Percentiles rank a stretch among this genome's conserved stretches.
These are phyloP conservation scores for Bibio marci DNA, from an alignment of 2,888 invertebrate species.

Conservation along the genomic window DNA sequence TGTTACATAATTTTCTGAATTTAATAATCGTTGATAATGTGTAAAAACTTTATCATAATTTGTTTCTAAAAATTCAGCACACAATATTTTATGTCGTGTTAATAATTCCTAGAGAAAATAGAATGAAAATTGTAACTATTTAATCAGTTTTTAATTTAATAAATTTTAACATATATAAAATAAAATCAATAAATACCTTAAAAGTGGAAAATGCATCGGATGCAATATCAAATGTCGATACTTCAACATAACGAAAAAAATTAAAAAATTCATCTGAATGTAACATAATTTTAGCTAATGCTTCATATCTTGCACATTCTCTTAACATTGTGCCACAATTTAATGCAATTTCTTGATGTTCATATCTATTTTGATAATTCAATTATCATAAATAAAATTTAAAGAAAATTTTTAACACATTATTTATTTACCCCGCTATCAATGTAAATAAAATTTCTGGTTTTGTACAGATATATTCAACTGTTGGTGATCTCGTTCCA, in stretches of 20 bases:
- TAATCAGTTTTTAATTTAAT: not conserved
- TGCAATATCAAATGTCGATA: conserved; percentile 99
- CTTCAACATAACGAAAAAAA: conserved; percentile 99
- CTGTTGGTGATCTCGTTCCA: conserved; percentile 92
- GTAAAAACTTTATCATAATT: conserved; percentile 98
- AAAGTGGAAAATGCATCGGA: conserved; percentile 99
- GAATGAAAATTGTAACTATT: not conserved
- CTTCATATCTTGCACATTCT: conserved; percentile 96
- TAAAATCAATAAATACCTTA: too few relatives aligned
- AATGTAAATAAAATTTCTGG: conserved; percentile 93
- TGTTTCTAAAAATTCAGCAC: conserved; percentile 95
- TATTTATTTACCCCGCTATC: conserved; percentile 62
- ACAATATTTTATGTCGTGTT: conserved; percentile 86
- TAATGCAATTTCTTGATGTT: conserved; percentile 95
- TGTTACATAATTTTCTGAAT: conserved; percentile 99
- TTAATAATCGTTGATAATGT: conserved; percentile 90
- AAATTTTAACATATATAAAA: too few relatives aligned
- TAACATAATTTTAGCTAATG: conserved; percentile 95
- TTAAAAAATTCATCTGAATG: conserved; percentile 97
- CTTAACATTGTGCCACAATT: conserved; percentile 99
- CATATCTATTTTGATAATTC: conserved; percentile 38
- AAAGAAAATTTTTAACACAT: conserved; percentile 17
- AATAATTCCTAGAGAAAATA: conserved; percentile 57
- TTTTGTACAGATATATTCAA: conserved; percentile 96
- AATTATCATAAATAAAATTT: not conserved